These are phyloP conservation scores for Atopsyche davidsoni DNA, from an alignment of 1,140 invertebrate species.

Conservation along the genomic window DNA sequence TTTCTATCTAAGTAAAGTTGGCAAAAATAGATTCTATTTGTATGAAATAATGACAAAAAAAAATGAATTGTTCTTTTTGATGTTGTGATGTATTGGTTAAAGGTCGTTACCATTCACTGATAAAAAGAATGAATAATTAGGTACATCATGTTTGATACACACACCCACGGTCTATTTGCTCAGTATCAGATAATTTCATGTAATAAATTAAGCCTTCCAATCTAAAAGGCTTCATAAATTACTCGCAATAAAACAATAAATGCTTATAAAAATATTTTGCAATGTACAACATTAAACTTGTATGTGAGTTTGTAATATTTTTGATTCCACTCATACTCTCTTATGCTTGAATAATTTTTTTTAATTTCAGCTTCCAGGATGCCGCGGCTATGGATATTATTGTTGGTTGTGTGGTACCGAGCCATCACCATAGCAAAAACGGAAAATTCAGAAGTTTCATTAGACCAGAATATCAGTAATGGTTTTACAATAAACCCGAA, in stretches of 20 bases:
- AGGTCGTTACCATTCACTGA: no score
- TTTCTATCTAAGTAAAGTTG: no score
- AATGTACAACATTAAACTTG: neutral
- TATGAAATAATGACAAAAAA: no score
- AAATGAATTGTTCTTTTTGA: no score
- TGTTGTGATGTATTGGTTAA: no score
- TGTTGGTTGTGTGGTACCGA: slow-evolving; percentile 21
- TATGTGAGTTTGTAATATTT: no score
- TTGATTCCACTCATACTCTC: no score
- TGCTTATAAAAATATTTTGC: neutral
- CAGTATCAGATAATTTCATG: neutral
- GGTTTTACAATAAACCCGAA: neutral
- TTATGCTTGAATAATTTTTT: slow-evolving; percentile 2
- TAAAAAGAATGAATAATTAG: no score
- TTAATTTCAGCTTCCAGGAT: slow-evolving; percentile 20
- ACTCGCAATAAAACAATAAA: slow-evolving; percentile 2
- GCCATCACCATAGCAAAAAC: slow-evolving; percentile 13
- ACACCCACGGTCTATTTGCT: no score
- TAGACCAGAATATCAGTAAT: neutral
- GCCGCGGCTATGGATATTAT: slow-evolving; percentile 21
- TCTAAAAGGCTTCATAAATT: neutral
- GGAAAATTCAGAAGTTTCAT: neutral
- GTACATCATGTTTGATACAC: no score
- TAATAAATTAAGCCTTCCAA: slow-evolving; percentile 1
- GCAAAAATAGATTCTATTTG: no score